phyloP scores from a whole-genome alignment of 2,797 vertebrate species.

The Crocodylus rhombifer region DNA sequence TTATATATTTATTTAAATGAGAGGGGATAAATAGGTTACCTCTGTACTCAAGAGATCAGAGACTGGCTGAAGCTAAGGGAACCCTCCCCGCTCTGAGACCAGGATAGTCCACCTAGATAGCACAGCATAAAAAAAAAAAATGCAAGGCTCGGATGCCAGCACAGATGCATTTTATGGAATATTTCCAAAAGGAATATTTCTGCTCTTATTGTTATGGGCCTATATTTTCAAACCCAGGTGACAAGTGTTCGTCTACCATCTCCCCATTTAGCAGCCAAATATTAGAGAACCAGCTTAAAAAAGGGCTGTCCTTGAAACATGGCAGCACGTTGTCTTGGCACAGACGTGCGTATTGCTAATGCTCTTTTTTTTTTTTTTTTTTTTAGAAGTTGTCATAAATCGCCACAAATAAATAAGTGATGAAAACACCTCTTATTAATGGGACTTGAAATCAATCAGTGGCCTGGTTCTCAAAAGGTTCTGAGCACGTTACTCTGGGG shows the following conservation, averaged over 20 bases:
- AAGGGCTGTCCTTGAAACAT: not conserved
- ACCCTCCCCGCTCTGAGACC: not conserved
- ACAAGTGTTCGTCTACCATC: not conserved
- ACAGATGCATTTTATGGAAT: not conserved
- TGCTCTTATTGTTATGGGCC: not conserved
- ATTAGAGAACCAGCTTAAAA: not conserved
- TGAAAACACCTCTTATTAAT: not conserved
- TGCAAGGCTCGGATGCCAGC: rapidly evolving
- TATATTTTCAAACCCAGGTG: not conserved
- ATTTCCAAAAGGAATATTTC: not conserved
- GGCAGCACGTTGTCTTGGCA: not conserved
- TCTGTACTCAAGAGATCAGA: not conserved
- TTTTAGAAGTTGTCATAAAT: not conserved
- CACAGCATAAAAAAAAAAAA: not conserved
- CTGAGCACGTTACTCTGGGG: not conserved
- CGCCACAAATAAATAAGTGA: not conserved
- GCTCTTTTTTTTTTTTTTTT: not conserved
- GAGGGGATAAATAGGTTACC: not conserved
- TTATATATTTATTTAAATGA: not conserved
- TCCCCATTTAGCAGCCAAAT: not conserved
- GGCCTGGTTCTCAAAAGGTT: not conserved
- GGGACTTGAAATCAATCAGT: not conserved
- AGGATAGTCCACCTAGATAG: not conserved
- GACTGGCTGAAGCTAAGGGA: not conserved
- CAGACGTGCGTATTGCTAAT: not conserved